Percentiles rank a stretch among this genome's conserved stretches.
Conservation (phyloP, 2,113 vertebrate species). For the Crotalus viridis region DNA sequence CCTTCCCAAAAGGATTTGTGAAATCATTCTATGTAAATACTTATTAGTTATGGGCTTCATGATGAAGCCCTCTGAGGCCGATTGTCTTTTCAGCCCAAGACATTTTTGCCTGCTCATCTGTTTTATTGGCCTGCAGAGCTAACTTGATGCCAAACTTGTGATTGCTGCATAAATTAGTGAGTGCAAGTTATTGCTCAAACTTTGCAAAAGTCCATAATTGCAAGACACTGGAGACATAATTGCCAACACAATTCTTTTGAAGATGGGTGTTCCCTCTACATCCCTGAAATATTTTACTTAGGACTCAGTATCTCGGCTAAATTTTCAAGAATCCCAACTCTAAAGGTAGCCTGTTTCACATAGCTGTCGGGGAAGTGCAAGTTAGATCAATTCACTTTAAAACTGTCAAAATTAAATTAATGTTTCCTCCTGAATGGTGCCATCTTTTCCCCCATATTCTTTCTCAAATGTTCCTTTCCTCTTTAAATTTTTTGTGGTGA, state of each 20-base stretch:
- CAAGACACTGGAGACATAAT: conserved; percentile 43
- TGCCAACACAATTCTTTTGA: conserved; percentile 35
- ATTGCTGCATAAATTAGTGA: conserved; percentile 66
- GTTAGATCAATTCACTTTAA: background rate
- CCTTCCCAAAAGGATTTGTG: conserved; percentile 8
- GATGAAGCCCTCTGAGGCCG: conserved; percentile 45
- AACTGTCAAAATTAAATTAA: background rate
- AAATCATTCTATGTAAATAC: conserved; percentile 46
- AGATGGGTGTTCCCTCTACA: background rate
- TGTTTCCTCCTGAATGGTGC: background rate
- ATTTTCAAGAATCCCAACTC: conserved; percentile 34
- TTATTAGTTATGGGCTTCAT: conserved; percentile 50
- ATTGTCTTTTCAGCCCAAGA: conserved; percentile 50
- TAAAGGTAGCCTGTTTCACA: background rate
- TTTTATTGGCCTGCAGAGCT: conserved; percentile 44
- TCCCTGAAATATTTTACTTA: conserved; percentile 17
- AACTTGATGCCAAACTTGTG: conserved; percentile 56
- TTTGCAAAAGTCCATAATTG: conserved; percentile 54
- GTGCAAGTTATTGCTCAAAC: conserved; percentile 49
- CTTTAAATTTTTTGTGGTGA: background rate
- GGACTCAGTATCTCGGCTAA: background rate
- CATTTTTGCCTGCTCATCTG: conserved; percentile 62
- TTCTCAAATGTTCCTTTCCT: background rate
- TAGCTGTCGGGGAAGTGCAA: too few relatives aligned
- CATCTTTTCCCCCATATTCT: background rate